Evolutionary conservation across 2,113 vertebrate species (phyloP).

Genomic region (Toxotes chatareus): DNA sequence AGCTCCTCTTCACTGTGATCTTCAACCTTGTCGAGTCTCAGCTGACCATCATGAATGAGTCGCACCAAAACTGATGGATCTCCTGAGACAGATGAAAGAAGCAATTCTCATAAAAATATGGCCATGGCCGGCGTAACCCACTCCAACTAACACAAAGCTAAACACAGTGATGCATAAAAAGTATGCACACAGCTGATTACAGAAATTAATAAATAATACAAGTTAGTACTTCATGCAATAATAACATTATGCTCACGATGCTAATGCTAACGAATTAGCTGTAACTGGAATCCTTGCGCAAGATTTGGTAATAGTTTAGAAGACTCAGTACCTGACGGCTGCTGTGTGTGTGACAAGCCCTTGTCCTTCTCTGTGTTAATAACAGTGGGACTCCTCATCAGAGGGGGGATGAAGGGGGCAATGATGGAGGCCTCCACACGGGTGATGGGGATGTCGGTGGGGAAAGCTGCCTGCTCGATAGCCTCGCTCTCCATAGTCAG

Average conservation of each 20-base stretch:
- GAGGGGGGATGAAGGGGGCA: slow-evolving; percentile 95
- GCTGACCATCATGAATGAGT: slow-evolving; percentile 90
- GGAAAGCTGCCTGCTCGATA: slow-evolving; percentile 95
- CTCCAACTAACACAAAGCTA: neutral
- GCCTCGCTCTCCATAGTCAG: slow-evolving; percentile 97
- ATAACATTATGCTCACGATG: neutral
- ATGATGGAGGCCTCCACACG: slow-evolving; percentile 97
- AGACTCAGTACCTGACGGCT: slow-evolving; percentile 57
- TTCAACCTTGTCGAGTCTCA: slow-evolving; percentile 88
- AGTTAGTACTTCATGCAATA: neutral
- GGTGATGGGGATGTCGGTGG: slow-evolving; percentile 93
- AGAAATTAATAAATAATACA: neutral
- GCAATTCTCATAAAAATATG: neutral
- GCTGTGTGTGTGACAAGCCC: slow-evolving; percentile 69
- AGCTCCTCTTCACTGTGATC: slow-evolving; percentile 89
- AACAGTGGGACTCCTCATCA: slow-evolving; percentile 91
- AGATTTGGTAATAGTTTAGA: neutral
- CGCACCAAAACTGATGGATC: slow-evolving; percentile 89
- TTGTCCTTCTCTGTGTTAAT: slow-evolving; percentile 98
- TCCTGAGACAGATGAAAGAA: slow-evolving; percentile 79
- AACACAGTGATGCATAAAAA: neutral
- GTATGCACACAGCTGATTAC: neutral
- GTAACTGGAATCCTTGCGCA: neutral
- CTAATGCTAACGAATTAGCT: neutral
- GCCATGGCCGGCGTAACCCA: neutral